These are phyloP conservation scores for Dicycla oo DNA, from an alignment of 2,888 invertebrate species.

Conservation along the genomic window DNA sequence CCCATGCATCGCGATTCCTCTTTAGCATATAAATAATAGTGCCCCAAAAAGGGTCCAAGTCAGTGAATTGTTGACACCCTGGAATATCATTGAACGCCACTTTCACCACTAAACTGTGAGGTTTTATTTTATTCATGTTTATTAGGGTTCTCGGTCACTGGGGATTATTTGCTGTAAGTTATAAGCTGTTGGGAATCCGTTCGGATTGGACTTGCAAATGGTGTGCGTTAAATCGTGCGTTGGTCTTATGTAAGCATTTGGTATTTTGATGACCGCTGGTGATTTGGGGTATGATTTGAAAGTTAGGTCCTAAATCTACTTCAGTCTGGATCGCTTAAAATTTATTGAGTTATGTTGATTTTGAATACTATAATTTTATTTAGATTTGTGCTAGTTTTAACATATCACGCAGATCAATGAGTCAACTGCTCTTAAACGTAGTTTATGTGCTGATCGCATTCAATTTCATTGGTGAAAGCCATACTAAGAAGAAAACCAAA, in stretches of 20 bases:
- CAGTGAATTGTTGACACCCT: slow-evolving; percentile 62
- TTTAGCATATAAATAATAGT: slow-evolving; percentile 76
- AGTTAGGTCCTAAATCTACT: background rate
- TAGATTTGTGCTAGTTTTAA: background rate
- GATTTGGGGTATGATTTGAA: background rate
- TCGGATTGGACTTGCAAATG: slow-evolving; percentile 63
- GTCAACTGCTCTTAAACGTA: too few species aligned
- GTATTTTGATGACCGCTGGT: slow-evolving; percentile 25
- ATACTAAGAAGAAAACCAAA: background rate
- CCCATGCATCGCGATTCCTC: slow-evolving; percentile 60
- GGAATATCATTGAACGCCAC: slow-evolving; percentile 64
- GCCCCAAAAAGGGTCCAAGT: slow-evolving; percentile 68
- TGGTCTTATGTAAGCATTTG: slow-evolving; percentile 44
- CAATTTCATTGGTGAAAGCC: too few species aligned
- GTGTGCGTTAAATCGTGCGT: slow-evolving; percentile 45
- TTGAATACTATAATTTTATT: background rate
- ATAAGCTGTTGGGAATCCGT: slow-evolving; percentile 61
- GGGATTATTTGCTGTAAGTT: slow-evolving; percentile 65
- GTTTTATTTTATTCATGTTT: slow-evolving; percentile 67
- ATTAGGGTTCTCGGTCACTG: slow-evolving; percentile 62
- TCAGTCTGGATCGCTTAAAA: background rate
- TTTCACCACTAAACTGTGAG: slow-evolving; percentile 62
- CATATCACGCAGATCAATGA: too few species aligned
- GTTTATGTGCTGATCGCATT: too few species aligned
- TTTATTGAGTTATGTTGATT: background rate